phyloP scores from a whole-genome alignment of 2,888 invertebrate genomes.

The Ethmia dodecea region DNA sequence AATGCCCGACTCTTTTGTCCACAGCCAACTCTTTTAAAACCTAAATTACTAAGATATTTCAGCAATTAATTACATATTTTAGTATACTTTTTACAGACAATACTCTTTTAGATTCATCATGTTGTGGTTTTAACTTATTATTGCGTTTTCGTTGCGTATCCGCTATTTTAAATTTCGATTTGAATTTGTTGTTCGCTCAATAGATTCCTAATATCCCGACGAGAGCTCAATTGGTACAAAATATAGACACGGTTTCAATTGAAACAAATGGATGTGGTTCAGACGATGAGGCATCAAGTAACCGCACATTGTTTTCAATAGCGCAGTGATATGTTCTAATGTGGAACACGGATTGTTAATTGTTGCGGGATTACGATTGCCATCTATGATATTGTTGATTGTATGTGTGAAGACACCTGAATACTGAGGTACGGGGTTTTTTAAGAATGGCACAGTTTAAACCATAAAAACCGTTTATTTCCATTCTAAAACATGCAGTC shows the following conservation, averaged over 20 bases:
- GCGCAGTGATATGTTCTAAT: conserved; percentile 1
- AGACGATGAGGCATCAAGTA: conserved; percentile 3
- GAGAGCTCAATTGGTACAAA: conserved; percentile 41
- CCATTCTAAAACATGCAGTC: no score
- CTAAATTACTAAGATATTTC: conserved; percentile 40
- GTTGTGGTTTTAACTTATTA: conserved; percentile 8
- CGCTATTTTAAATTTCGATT: no score
- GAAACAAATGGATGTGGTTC: conserved; percentile 50
- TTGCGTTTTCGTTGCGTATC: conserved; percentile 4
- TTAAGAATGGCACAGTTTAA: no score
- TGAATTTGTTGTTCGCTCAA: conserved; percentile 9
- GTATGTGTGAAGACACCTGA: no score
- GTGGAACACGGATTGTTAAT: no score
- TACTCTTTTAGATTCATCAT: conserved; percentile 36
- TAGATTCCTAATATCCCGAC: conserved; percentile 32
- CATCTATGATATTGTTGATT: no score
- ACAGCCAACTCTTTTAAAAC: conserved; percentile 36
- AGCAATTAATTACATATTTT: conserved; percentile 37
- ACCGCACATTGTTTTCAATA: conserved; percentile 2
- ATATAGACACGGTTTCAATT: conserved; percentile 40
- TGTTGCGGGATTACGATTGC: no score
- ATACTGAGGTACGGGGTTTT: no score
- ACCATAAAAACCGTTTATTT: no score
- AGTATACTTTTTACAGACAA: conserved; percentile 56
- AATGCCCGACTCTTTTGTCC: no score